Percentiles rank a stretch among this genome's conserved stretches.
Evolutionary conservation across 1,140 invertebrate genomes (phyloP).

Genomic region (Zophobas morio): DNA sequence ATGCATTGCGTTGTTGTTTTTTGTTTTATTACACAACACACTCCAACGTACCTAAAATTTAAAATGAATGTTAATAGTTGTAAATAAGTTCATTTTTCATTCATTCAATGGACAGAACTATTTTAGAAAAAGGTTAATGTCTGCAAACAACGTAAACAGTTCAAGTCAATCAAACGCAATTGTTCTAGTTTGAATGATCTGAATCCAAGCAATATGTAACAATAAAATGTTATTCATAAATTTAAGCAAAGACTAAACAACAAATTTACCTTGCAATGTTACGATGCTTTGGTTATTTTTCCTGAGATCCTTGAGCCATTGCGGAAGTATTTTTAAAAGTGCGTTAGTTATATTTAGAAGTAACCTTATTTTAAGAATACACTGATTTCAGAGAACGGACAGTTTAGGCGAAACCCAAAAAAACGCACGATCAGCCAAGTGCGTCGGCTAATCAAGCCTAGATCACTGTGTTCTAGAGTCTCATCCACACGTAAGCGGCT

Average conservation of each 20-base stretch:
- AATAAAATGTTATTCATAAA: too few relatives aligned
- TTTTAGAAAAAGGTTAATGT: constrained; percentile 1
- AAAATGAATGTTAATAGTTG: too few relatives aligned
- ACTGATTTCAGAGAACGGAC: too few relatives aligned
- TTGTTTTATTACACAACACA: constrained; percentile 8
- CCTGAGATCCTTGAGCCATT: constrained; percentile 7
- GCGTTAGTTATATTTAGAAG: background rate
- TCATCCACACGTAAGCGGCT: too few relatives aligned
- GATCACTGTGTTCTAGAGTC: too few relatives aligned
- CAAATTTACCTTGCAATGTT: constrained; percentile 17
- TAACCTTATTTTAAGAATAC: too few relatives aligned
- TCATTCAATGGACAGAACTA: constrained; percentile 35
- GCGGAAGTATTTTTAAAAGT: background rate
- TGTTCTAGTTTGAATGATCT: constrained; percentile 26
- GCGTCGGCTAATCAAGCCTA: too few relatives aligned
- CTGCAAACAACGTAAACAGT: background rate
- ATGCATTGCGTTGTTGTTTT: too few relatives aligned
- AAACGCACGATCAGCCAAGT: too few relatives aligned
- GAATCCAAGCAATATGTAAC: too few relatives aligned
- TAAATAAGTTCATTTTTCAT: background rate
- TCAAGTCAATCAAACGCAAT: constrained; percentile 11
- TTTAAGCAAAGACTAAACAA: background rate
- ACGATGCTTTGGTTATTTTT: constrained; percentile 5
- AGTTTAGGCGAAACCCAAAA: too few relatives aligned
- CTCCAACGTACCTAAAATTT: constrained; percentile 22